Conservation (phyloP, 1,140 invertebrate species). For the Penaeus indicus region DNA sequence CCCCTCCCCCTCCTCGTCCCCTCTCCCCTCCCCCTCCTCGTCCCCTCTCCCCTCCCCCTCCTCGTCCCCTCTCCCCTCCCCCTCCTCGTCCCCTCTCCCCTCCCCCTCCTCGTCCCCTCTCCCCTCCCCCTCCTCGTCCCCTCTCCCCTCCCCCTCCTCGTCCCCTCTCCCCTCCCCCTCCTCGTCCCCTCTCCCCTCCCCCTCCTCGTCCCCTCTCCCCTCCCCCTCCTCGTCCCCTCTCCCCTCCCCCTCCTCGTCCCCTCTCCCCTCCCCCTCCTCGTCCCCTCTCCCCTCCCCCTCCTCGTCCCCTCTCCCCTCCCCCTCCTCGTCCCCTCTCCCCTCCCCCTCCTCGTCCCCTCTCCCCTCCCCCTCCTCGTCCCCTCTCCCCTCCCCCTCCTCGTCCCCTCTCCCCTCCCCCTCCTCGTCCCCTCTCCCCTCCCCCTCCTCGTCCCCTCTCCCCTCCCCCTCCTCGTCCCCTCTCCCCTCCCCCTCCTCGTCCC, state of each 20-base stretch:
- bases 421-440: slow-evolving; percentile 5
- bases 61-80: no score
- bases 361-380: background rate
- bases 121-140: background rate
- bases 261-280: background rate
- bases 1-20: no score
- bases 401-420: background rate
- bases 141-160: background rate
- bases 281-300: background rate
- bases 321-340: background rate
- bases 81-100: no score
- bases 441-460: background rate
- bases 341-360: background rate
- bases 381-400: background rate
- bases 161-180: background rate
- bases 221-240: slow-evolving; percentile 33
- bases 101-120: background rate
- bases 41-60: no score
- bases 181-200: background rate
- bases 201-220: background rate
- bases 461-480: background rate
- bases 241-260: background rate
- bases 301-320: background rate
- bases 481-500: background rate
- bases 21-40: no score